These are phyloP conservation scores for Ophion costatus DNA, from an alignment of 2,888 invertebrate genomes.

Conservation along the genomic window DNA sequence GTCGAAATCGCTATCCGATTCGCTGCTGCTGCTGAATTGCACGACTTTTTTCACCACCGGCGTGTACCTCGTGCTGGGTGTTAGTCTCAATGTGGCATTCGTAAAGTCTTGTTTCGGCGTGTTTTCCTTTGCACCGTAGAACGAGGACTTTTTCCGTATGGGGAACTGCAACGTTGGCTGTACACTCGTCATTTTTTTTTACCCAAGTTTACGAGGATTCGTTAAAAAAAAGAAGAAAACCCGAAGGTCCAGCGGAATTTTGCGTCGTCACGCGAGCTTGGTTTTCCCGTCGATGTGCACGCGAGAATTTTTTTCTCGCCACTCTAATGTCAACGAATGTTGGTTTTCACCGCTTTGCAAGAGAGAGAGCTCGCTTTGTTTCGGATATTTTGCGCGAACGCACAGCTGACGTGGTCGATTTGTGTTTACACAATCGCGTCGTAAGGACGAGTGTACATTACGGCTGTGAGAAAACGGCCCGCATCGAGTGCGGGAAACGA, in stretches of 20 bases:
- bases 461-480: background rate
- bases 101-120: constrained; percentile 73
- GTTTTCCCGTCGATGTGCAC: no score
- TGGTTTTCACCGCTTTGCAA: background rate
- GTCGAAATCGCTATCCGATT: constrained; percentile 79
- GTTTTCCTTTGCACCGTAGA: constrained; percentile 75
- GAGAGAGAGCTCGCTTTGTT: background rate
- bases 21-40: constrained; percentile 74
- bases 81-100: constrained; percentile 72
- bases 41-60: constrained; percentile 79
- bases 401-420: constrained; percentile 52
- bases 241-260: no score
- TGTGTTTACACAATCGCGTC: constrained; percentile 40
- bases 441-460: background rate
- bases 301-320: no score
- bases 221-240: background rate
- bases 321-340: background rate
- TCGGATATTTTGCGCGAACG: background rate
- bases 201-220: background rate
- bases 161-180: constrained; percentile 85
- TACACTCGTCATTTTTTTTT: constrained; percentile 77
- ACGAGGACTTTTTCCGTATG: constrained; percentile 83
- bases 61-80: constrained; percentile 70
- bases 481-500: background rate
- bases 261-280: no score